Conservation (phyloP, 2,797 vertebrate species). For the Darevskia nairensis region DNA sequence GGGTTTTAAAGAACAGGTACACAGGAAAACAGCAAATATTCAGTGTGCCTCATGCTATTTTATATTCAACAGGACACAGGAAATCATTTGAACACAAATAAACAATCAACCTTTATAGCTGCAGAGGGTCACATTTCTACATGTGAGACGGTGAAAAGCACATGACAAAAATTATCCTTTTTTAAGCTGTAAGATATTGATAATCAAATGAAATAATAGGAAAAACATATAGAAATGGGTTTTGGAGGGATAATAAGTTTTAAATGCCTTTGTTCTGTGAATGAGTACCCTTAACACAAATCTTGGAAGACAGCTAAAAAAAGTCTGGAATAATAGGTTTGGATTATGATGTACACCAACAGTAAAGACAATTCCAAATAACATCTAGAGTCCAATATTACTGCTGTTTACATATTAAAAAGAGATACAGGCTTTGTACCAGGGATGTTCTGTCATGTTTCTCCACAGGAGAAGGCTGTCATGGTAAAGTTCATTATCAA, state of each 20-base stretch:
- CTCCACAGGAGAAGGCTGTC: slow-evolving; percentile 88
- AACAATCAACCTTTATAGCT: neutral
- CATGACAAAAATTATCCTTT: neutral
- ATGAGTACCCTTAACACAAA: slow-evolving; percentile 49
- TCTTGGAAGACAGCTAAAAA: slow-evolving; percentile 54
- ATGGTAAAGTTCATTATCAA: slow-evolving; percentile 86
- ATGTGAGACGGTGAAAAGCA: neutral
- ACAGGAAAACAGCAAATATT: neutral
- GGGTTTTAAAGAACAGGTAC: neutral
- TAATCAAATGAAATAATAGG: neutral
- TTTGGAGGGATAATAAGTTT: neutral
- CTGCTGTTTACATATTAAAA: slow-evolving; percentile 88
- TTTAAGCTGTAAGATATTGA: neutral
- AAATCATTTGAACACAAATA: slow-evolving; percentile 1
- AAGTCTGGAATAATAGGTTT: slow-evolving; percentile 56
- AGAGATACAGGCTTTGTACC: slow-evolving; percentile 85
- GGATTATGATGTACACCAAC: slow-evolving; percentile 79
- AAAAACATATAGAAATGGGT: neutral
- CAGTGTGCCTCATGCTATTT: neutral
- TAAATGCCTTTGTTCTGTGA: slow-evolving; percentile 8
- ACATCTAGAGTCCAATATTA: slow-evolving; percentile 86
- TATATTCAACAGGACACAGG: neutral
- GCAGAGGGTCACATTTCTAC: neutral
- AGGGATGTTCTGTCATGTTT: slow-evolving; percentile 91
- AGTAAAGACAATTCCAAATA: slow-evolving; percentile 80